Conservation (phyloP, 2,888 invertebrate genomes). For the Liopterus haemorrhoidalis region DNA sequence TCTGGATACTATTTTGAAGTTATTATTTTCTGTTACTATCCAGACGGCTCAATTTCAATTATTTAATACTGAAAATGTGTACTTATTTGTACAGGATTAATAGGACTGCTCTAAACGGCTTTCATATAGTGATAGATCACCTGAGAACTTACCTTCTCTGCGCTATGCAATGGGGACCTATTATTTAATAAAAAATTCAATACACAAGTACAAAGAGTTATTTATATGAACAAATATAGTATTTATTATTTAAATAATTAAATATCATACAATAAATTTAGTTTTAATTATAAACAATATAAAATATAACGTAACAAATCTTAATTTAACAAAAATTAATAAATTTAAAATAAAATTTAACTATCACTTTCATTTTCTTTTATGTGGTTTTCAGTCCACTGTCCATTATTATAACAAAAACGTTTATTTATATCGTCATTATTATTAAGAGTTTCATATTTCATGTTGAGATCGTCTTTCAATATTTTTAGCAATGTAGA, state of each 20-base stretch:
- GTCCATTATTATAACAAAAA: slow-evolving; percentile 34
- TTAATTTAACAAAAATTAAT: neutral
- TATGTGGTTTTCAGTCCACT: slow-evolving; percentile 34
- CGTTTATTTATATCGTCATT: slow-evolving; percentile 33
- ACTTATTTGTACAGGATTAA: too few species aligned
- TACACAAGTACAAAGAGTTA: too few species aligned
- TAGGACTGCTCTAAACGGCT: too few species aligned
- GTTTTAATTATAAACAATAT: neutral
- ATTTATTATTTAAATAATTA: neutral
- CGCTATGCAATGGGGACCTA: too few species aligned
- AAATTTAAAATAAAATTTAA: neutral
- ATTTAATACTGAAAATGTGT: too few species aligned
- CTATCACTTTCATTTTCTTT: slow-evolving; percentile 1
- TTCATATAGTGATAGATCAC: too few species aligned
- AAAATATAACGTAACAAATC: neutral
- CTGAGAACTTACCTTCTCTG: too few species aligned
- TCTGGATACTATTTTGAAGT: too few species aligned
- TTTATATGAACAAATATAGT: neutral
- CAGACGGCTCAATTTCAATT: too few species aligned
- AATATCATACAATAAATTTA: neutral
- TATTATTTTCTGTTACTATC: too few species aligned
- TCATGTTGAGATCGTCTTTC: slow-evolving; percentile 41
- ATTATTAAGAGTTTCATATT: slow-evolving; percentile 34
- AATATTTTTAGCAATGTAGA: slow-evolving; percentile 46
- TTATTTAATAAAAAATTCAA: too few species aligned